Percentiles rank a stretch among this genome's conserved stretches.
phyloP scores from a whole-genome alignment of 2,797 vertebrate species.

The Liparis tanakae region DNA sequence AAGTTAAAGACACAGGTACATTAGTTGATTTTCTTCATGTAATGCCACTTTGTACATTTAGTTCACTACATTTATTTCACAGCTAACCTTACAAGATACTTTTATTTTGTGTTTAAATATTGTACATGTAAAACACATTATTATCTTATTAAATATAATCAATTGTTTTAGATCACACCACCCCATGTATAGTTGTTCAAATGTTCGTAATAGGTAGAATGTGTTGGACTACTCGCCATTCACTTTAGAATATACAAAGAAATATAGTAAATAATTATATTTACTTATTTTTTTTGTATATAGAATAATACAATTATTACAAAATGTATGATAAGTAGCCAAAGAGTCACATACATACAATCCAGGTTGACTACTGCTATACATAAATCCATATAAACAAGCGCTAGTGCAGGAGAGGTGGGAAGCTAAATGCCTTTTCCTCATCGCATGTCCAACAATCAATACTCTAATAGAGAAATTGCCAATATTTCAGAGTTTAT shows the following conservation, averaged over 20 bases:
- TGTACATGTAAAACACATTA: background rate
- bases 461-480: background rate
- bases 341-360: background rate
- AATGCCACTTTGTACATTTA: background rate
- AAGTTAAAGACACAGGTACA: background rate
- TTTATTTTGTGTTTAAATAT: background rate
- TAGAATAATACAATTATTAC: background rate
- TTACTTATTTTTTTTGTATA: background rate
- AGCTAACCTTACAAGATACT: background rate
- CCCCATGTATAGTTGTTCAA: too few relatives aligned
- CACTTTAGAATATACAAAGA: background rate
- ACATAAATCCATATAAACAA: background rate
- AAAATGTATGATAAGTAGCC: background rate
- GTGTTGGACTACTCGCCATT: background rate
- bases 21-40: background rate
- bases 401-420: background rate
- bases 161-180: background rate
- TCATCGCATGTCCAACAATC: conserved; percentile 3
- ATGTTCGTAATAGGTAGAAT: background rate
- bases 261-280: too few relatives aligned
- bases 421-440: background rate
- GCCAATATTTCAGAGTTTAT: background rate
- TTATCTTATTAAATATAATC: background rate
- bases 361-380: background rate
- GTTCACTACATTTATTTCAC: background rate